Evolutionary conservation across 2,888 invertebrate species (phyloP).

Genomic region (Leucozona laternaria): DNA sequence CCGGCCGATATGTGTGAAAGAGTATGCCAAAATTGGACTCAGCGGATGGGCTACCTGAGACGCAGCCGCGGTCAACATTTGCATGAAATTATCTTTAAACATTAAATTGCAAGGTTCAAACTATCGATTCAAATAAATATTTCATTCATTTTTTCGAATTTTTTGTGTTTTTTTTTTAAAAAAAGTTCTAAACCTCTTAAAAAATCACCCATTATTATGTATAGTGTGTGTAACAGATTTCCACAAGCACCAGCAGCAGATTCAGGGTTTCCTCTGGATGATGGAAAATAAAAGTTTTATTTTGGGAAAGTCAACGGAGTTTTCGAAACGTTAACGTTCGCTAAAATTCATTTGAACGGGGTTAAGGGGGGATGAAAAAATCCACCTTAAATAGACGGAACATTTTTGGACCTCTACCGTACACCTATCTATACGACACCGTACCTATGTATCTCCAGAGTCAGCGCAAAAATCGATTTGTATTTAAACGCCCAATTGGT

Average conservation of each 20-base stretch:
- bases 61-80: too few species aligned
- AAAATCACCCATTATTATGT: too few species aligned
- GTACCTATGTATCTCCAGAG: neutral
- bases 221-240: neutral
- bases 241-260: neutral
- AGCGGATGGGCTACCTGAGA: too few species aligned
- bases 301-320: constrained; percentile 25
- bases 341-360: constrained; percentile 2
- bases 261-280: neutral
- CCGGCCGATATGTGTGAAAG: too few species aligned
- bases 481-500: constrained; percentile 61
- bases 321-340: neutral
- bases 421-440: too few species aligned
- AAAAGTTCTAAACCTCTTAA: too few species aligned
- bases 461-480: constrained; percentile 56
- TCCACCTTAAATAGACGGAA: neutral
- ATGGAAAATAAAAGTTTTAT: constrained; percentile 49
- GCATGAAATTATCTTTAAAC: too few species aligned
- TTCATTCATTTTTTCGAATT: too few species aligned
- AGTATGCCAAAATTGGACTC: too few species aligned
- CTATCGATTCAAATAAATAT: too few species aligned
- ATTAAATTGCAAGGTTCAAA: too few species aligned
- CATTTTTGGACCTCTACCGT: neutral
- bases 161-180: too few species aligned
- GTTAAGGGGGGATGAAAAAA: neutral